Percentiles rank a stretch among this genome's conserved stretches.
Evolutionary conservation across 2,888 invertebrate genomes (phyloP).

Genomic region (Lottia gigantea): DNA sequence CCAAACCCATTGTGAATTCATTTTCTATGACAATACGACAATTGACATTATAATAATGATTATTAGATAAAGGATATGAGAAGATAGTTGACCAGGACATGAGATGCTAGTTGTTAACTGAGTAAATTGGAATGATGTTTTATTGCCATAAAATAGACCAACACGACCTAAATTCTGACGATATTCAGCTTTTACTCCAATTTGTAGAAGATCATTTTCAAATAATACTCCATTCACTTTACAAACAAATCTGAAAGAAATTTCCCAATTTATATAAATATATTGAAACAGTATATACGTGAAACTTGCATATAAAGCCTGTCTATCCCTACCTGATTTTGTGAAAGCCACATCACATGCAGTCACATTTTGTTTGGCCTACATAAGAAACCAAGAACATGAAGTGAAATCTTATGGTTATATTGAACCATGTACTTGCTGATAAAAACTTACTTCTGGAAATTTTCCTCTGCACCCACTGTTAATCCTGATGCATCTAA

Average conservation of each 20-base stretch:
- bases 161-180: conserved; percentile 95
- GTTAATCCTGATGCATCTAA: conserved; percentile 45
- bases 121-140: conserved; percentile 75
- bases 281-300: too few relatives aligned
- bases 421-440: too few relatives aligned
- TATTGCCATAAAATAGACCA: conserved; percentile 97
- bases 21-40: too few relatives aligned
- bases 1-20: too few relatives aligned
- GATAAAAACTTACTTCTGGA: conserved; percentile 79
- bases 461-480: conserved; percentile 76
- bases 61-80: conserved; percentile 70
- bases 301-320: too few relatives aligned
- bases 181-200: conserved; percentile 97
- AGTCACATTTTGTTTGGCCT: too few relatives aligned
- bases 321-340: too few relatives aligned
- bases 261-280: background rate
- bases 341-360: too few relatives aligned
- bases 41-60: background rate
- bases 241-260: conserved; percentile 59
- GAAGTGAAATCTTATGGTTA: too few relatives aligned
- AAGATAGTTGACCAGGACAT: conserved; percentile 80
- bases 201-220: conserved; percentile 94
- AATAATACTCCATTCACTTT: conserved; percentile 98
- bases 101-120: conserved; percentile 80
- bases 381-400: too few relatives aligned